phyloP scores from a whole-genome alignment of 2,888 invertebrate genomes.

The Erynnis tages region DNA sequence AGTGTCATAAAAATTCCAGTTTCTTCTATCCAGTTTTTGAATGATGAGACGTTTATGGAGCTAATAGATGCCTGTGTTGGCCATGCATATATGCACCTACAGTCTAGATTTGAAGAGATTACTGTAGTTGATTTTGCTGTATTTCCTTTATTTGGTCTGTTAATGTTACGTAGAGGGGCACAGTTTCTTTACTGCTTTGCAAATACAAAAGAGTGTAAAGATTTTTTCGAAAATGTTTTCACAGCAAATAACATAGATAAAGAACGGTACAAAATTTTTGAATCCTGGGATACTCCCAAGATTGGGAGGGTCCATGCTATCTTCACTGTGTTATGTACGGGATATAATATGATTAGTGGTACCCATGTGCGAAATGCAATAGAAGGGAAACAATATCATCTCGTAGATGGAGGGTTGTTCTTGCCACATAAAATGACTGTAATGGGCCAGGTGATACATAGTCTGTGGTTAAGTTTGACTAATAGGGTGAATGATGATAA shows the following conservation, averaged over 20 bases:
- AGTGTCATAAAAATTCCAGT: conserved; percentile 50
- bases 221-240: conserved; percentile 67
- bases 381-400: conserved; percentile 42
- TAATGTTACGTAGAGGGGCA: conserved; percentile 75
- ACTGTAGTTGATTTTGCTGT: conserved; percentile 81
- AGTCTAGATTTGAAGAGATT: conserved; percentile 33
- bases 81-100: conserved; percentile 56
- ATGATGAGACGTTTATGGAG: conserved; percentile 71
- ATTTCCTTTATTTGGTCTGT: conserved; percentile 83
- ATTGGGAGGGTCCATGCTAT: conserved; percentile 73
- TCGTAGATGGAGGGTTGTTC: conserved; percentile 67
- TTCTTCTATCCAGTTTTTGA: conserved; percentile 67
- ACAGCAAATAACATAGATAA: conserved; percentile 59
- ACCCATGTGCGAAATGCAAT: conserved; percentile 46
- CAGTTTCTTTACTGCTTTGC: conserved; percentile 69
- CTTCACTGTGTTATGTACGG: conserved; percentile 9
- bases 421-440: conserved; percentile 78
- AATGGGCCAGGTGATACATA: conserved; percentile 81
- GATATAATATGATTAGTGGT: conserved; percentile 55
- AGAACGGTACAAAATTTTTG: conserved; percentile 2
- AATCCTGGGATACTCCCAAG: conserved; percentile 36
- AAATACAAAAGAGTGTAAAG: conserved; percentile 54
- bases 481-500: conserved; percentile 81
- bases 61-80: conserved; percentile 59
- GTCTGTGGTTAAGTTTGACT: conserved; percentile 81